A percentile compares a stretch with the other conserved stretches of the same genome.
phyloP scores from a whole-genome alignment of 2,888 invertebrate species.

The Scaptomyza reducta region DNA sequence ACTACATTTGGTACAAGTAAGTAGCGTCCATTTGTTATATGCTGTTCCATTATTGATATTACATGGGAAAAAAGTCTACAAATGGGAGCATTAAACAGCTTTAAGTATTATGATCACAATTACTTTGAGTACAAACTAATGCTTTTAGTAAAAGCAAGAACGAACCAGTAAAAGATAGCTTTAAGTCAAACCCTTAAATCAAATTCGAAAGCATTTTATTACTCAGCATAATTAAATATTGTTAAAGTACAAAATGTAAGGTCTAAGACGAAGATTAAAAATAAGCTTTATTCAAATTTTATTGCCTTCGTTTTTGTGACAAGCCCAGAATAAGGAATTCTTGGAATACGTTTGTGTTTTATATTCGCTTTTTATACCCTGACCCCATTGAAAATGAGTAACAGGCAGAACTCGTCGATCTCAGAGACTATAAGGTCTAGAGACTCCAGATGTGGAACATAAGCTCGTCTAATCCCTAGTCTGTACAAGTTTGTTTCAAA shows the following conservation, averaged over 20 bases:
- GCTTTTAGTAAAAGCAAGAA: not conserved
- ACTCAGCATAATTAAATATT: constrained; percentile 7
- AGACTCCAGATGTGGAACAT: no score
- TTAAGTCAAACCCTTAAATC: not conserved
- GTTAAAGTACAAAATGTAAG: constrained; percentile 22
- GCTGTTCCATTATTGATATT: constrained; percentile 32
- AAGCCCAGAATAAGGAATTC: not conserved
- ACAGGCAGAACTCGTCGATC: no score
- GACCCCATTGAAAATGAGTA: no score
- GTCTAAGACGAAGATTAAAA: constrained; percentile 2
- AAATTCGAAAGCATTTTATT: constrained; percentile 5
- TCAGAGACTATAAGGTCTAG: no score
- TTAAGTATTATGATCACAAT: not conserved
- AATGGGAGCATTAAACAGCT: constrained; percentile 28
- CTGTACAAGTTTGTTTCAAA: no score
- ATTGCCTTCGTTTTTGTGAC: not conserved
- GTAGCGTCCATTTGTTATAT: constrained; percentile 2
- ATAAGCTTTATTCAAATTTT: constrained; percentile 8
- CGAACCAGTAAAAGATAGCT: not conserved
- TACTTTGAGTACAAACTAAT: not conserved
- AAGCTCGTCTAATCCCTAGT: no score
- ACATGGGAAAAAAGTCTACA: constrained; percentile 4
- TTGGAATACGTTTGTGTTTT: not conserved
- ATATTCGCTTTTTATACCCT: constrained; percentile 16
- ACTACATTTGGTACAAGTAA: constrained; percentile 25